Conservation (phyloP, 2,888 invertebrate species). For the Dryobotodes eremita region DNA sequence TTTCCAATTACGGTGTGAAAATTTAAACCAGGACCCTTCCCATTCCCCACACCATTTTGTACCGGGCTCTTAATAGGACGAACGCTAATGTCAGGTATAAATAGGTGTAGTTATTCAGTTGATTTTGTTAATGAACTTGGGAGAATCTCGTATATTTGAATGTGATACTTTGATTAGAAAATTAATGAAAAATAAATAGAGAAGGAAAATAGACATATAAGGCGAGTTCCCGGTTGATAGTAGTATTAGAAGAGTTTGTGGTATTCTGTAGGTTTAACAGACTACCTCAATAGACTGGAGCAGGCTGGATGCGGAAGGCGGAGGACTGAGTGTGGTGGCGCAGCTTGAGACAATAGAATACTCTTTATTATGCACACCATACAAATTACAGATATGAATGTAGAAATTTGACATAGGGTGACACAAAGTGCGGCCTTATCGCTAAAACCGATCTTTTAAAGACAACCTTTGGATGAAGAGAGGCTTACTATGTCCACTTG, state of each 20-base stretch:
- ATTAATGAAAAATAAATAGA: conserved; percentile 37
- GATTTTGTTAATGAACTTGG: conserved; percentile 54
- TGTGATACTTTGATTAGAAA: conserved; percentile 36
- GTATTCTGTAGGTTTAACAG: neutral
- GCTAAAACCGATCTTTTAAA: neutral
- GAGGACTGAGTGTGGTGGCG: neutral
- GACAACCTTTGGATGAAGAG: neutral
- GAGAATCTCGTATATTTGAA: conserved; percentile 15
- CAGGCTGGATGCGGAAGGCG: too few species aligned
- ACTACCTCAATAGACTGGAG: neutral
- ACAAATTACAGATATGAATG: neutral
- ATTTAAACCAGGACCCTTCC: conserved; percentile 50
- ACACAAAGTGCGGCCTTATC: neutral
- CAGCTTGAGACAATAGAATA: neutral
- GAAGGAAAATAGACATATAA: neutral
- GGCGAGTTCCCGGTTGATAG: neutral
- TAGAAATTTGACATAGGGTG: neutral
- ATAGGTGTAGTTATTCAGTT: conserved; percentile 44
- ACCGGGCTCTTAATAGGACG: conserved; percentile 40
- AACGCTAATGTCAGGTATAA: conserved; percentile 40
- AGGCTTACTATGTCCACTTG: neutral
- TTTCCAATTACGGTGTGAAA: conserved; percentile 64
- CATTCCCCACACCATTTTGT: conserved; percentile 26
- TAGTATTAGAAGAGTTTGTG: neutral
- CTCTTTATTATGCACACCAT: neutral